A percentile compares a stretch with the other conserved stretches of the same genome.
These are phyloP conservation scores for Catalaphyllia jardinei DNA, from an alignment of 64 coral and sea anemone genomes.

Conservation along the genomic window DNA sequence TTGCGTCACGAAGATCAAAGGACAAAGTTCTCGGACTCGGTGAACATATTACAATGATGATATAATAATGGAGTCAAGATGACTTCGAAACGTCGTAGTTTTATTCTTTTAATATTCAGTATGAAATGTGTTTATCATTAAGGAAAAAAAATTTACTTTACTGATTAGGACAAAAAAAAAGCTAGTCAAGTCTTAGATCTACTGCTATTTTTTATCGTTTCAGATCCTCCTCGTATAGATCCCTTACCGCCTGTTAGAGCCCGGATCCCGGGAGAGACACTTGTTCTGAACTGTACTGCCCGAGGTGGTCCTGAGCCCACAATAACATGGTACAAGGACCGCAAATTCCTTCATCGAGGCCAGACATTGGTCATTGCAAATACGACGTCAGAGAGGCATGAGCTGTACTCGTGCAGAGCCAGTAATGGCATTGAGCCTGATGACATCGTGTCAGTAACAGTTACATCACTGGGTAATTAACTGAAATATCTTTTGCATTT, in stretches of 20 bases:
- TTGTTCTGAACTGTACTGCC: conserved; percentile 2
- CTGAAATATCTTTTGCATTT: not conserved
- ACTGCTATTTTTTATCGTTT: not conserved
- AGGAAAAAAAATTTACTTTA: too few species aligned
- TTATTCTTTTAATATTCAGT: too few species aligned
- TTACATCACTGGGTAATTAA: not conserved
- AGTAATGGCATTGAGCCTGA: conserved; percentile 37
- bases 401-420: conserved; percentile 21
- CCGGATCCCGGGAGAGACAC: not conserved
- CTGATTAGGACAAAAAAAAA: too few species aligned
- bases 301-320: conserved; percentile 25
- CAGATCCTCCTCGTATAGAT: conserved; percentile 18
- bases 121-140: too few species aligned
- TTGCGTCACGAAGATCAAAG: too few species aligned
- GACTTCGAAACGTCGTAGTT: too few species aligned
- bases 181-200: too few species aligned
- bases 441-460: conserved; percentile 11
- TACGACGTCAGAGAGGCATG: not conserved
- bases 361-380: conserved; percentile 12
- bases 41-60: too few species aligned
- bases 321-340: conserved; percentile 38
- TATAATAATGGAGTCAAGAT: too few species aligned
- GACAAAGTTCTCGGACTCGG: too few species aligned
- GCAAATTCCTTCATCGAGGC: conserved; percentile 9
- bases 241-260: not conserved